Conservation (phyloP, 2,888 invertebrate genomes). For the Apamea crenata region DNA sequence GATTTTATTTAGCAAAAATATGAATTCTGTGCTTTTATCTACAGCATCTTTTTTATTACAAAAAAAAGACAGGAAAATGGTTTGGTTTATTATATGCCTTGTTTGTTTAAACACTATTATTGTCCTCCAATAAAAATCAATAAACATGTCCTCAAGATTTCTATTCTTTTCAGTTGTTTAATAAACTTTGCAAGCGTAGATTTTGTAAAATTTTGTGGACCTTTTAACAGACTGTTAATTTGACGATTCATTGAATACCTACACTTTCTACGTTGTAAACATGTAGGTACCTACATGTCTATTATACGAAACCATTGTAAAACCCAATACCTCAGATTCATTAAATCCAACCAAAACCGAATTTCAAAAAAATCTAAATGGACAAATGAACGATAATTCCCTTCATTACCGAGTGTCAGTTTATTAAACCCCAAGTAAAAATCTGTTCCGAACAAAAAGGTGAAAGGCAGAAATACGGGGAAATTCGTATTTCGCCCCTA, state of each 20-base stretch:
- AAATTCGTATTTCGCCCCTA: conserved; percentile 86
- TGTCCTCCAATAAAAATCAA: neutral
- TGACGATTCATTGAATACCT: no score
- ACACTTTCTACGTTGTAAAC: neutral
- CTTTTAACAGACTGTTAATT: neutral
- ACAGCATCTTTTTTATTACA: conserved; percentile 7
- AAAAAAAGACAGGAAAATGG: neutral
- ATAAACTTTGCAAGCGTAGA: neutral
- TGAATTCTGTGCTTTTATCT: conserved; percentile 38
- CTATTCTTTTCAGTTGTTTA: neutral
- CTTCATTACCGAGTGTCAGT: conserved; percentile 82
- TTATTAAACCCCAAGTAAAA: conserved; percentile 82
- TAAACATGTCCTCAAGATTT: neutral
- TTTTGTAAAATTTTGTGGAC: neutral
- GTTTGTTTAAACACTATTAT: neutral
- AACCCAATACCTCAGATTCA: conserved; percentile 9
- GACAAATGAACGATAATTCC: conserved; percentile 74
- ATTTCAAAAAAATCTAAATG: conserved; percentile 51
- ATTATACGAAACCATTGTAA: conserved; percentile 5
- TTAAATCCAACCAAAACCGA: conserved; percentile 27
- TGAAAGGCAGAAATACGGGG: conserved; percentile 79
- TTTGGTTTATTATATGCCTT: neutral
- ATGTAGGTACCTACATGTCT: neutral
- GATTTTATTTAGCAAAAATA: conserved; percentile 41
- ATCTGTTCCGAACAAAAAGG: conserved; percentile 83